phyloP scores from a whole-genome alignment of 1,140 invertebrate genomes.

The Pantala flavescens region DNA sequence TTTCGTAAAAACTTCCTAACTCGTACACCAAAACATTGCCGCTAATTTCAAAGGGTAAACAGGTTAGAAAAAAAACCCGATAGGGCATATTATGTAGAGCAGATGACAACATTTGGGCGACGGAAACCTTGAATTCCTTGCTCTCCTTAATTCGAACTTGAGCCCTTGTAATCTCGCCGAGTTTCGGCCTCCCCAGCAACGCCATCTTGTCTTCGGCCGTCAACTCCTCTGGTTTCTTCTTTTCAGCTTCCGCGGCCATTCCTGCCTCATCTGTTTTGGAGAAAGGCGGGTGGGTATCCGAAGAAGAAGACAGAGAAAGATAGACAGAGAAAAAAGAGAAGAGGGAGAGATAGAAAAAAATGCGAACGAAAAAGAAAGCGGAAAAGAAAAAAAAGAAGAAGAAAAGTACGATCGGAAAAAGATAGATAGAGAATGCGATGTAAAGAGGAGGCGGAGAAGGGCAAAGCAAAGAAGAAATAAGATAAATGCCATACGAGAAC shows the following conservation, averaged over 20 bases:
- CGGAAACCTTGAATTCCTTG: slow-evolving; percentile 91
- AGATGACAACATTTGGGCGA: too few relatives aligned
- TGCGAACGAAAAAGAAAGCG: background rate
- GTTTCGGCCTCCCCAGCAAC: slow-evolving; percentile 76
- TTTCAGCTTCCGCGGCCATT: slow-evolving; percentile 46
- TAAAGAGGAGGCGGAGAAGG: slow-evolving; percentile 1
- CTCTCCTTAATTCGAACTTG: slow-evolving; percentile 91
- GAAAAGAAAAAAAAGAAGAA: background rate
- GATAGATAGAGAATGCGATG: background rate
- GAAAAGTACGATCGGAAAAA: background rate
- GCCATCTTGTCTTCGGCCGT: slow-evolving; percentile 76
- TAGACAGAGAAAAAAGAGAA: background rate
- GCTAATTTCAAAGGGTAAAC: too few relatives aligned
- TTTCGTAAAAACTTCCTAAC: too few relatives aligned
- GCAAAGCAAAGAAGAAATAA: slow-evolving; percentile 3
- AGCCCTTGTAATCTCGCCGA: slow-evolving; percentile 73
- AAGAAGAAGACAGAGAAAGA: background rate
- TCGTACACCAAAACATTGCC: too few relatives aligned
- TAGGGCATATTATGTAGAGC: too few relatives aligned
- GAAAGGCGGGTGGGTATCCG: slow-evolving; percentile 20
- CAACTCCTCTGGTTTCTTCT: slow-evolving; percentile 50
- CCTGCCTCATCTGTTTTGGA: slow-evolving; percentile 45
- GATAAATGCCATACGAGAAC: background rate
- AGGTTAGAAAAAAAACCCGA: too few relatives aligned
- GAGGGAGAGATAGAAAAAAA: background rate